These are phyloP conservation scores for Chlamydotis undulata DNA, from an alignment of 2,113 vertebrate genomes.

Conservation along the genomic window DNA sequence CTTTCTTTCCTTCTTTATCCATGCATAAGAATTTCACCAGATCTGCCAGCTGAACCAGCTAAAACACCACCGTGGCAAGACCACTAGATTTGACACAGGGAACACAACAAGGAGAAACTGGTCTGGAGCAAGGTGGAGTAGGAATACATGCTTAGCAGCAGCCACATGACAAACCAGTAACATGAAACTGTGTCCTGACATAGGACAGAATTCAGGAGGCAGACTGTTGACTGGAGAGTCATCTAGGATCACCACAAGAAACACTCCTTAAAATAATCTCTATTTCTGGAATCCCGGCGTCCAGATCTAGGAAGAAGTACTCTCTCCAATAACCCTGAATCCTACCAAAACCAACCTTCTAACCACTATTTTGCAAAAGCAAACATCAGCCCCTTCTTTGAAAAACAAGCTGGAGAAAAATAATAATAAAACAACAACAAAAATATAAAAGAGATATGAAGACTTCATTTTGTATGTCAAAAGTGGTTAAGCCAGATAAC, in stretches of 20 bases:
- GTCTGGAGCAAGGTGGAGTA: background rate
- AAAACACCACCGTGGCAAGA: fast-evolving
- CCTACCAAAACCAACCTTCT: background rate
- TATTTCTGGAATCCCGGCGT: background rate
- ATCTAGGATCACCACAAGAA: background rate
- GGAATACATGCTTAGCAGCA: background rate
- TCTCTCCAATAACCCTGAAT: background rate
- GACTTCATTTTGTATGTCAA: background rate
- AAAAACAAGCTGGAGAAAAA: background rate
- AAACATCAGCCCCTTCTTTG: background rate
- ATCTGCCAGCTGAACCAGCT: background rate
- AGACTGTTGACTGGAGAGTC: background rate
- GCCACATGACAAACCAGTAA: background rate
- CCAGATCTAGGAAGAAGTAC: background rate
- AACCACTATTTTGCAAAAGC: background rate
- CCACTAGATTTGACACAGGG: fast-evolving
- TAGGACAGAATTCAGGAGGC: background rate
- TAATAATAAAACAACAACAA: background rate
- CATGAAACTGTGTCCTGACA: fast-evolving
- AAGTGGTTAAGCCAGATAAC: background rate
- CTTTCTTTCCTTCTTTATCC: background rate
- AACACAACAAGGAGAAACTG: background rate
- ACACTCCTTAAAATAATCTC: background rate
- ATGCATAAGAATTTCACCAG: background rate
- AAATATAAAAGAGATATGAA: background rate